phyloP scores from a whole-genome alignment of 2,888 invertebrate species.

The Hydrotaea diabolus region DNA sequence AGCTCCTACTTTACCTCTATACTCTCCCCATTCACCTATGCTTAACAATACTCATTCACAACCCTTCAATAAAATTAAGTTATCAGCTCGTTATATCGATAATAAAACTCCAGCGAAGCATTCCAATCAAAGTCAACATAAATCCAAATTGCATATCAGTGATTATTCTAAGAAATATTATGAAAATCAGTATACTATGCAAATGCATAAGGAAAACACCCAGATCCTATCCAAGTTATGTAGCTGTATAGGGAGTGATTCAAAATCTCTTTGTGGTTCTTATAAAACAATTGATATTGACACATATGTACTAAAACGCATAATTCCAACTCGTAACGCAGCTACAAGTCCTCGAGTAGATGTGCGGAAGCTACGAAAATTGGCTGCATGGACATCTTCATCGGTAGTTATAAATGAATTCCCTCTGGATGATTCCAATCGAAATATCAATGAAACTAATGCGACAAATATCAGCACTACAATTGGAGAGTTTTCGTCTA shows the following conservation, averaged over 20 bases:
- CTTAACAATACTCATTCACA: slow-evolving; percentile 68
- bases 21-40: slow-evolving; percentile 74
- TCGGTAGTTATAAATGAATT: not conserved
- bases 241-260: slow-evolving; percentile 59
- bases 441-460: not conserved
- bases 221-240: slow-evolving; percentile 60
- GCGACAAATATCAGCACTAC: not conserved
- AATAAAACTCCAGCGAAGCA: slow-evolving; percentile 63
- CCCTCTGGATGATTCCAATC: too few species aligned
- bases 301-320: slow-evolving; percentile 58
- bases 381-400: slow-evolving; percentile 53
- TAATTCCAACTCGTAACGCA: slow-evolving; percentile 80
- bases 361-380: slow-evolving; percentile 79
- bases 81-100: slow-evolving; percentile 74
- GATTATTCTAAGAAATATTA: slow-evolving; percentile 21
- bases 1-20: slow-evolving; percentile 74
- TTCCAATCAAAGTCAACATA: not conserved
- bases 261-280: not conserved
- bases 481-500: not conserved
- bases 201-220: slow-evolving; percentile 2
- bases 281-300: slow-evolving; percentile 23
- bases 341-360: slow-evolving; percentile 76
- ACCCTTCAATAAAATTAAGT: slow-evolving; percentile 70
- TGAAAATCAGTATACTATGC: slow-evolving; percentile 46
- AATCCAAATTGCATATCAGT: not conserved